These are phyloP conservation scores for Ctena decussata DNA, from an alignment of 2,888 invertebrate species.

Conservation along the genomic window DNA sequence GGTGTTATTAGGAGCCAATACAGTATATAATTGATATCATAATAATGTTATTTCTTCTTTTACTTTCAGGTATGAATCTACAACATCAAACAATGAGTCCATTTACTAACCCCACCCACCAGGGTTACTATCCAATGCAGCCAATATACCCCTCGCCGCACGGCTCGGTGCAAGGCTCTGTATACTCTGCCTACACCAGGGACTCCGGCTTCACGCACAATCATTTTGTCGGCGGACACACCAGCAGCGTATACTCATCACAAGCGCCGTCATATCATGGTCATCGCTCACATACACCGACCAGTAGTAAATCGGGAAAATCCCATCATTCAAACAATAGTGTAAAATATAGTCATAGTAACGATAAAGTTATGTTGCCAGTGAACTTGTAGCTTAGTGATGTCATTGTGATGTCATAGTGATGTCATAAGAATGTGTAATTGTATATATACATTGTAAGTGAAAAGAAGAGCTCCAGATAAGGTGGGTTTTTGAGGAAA, in stretches of 20 bases:
- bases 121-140: constrained; percentile 85
- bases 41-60: neutral
- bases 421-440: too few relatives aligned
- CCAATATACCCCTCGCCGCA: constrained; percentile 77
- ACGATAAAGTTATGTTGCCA: constrained; percentile 83
- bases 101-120: constrained; percentile 78
- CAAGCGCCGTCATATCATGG: constrained; percentile 79
- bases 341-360: constrained; percentile 81
- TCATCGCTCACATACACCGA: constrained; percentile 83
- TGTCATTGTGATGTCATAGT: too few relatives aligned
- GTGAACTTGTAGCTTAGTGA: constrained; percentile 76
- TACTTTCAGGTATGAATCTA: constrained; percentile 24
- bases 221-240: constrained; percentile 55
- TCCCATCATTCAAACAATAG: constrained; percentile 82
- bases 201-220: constrained; percentile 67
- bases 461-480: too few relatives aligned
- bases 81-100: constrained; percentile 59
- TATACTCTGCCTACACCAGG: constrained; percentile 76
- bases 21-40: too few relatives aligned
- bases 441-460: too few relatives aligned
- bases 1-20: too few relatives aligned
- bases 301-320: constrained; percentile 83
- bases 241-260: constrained; percentile 78
- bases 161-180: constrained; percentile 65
- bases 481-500: too few relatives aligned